phyloP scores from a whole-genome alignment of 1,140 invertebrate genomes.

The Heliothis virescens region DNA sequence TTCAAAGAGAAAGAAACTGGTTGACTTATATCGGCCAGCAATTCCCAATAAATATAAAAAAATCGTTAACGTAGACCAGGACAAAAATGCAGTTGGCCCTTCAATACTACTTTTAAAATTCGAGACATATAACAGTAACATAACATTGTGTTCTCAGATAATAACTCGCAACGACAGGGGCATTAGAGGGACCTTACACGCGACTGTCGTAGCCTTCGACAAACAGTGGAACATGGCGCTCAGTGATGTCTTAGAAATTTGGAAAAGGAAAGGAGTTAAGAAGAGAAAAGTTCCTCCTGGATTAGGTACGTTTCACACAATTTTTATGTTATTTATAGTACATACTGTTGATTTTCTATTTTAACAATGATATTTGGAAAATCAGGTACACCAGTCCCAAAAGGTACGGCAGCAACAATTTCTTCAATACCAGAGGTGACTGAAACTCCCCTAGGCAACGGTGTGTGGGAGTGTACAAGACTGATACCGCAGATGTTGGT shows the following conservation, averaged over 20 bases:
- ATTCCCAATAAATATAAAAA: neutral
- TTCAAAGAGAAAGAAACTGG: neutral
- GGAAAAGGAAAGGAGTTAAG: conserved; percentile 88
- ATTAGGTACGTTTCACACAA: conserved; percentile 67
- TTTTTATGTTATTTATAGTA: neutral
- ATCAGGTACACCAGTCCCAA: conserved; percentile 82
- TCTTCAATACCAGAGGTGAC: conserved; percentile 84
- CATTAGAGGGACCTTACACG: conserved; percentile 92
- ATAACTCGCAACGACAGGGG: conserved; percentile 88
- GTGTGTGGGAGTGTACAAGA: conserved; percentile 89
- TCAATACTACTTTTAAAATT: too few relatives aligned
- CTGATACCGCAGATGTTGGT: conserved; percentile 93
- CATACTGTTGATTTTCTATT: neutral
- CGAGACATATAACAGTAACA: too few relatives aligned
- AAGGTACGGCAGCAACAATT: conserved; percentile 81
- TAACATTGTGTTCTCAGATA: conserved; percentile 83
- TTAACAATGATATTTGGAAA: neutral
- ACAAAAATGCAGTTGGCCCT: neutral
- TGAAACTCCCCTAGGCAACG: conserved; percentile 87
- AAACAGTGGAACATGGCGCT: conserved; percentile 98
- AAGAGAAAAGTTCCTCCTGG: conserved; percentile 87
- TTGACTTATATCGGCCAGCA: conserved; percentile 2
- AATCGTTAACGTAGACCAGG: neutral
- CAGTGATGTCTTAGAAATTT: conserved; percentile 94
- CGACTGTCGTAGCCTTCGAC: conserved; percentile 95